phyloP scores from a whole-genome alignment of 2,888 invertebrate genomes.

The Tetranychus truncatus region DNA sequence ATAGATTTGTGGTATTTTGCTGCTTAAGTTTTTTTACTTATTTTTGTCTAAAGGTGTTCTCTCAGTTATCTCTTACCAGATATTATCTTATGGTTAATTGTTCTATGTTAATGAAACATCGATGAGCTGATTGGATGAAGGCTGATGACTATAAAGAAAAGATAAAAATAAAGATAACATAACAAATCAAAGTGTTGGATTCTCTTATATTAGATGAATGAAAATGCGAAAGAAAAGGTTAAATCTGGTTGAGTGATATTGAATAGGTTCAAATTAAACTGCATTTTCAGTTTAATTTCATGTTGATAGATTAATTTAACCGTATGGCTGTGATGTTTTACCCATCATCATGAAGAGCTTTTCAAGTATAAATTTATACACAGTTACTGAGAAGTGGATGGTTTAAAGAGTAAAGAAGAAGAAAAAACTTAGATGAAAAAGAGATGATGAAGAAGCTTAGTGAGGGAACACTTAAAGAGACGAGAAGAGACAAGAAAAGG shows the following conservation, averaged over 20 bases:
- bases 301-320: neutral
- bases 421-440: neutral
- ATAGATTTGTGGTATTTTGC: too few relatives aligned
- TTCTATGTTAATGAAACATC: too few relatives aligned
- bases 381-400: neutral
- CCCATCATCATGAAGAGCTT: neutral
- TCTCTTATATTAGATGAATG: too few relatives aligned
- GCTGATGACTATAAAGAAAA: neutral
- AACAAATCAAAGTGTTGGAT: neutral
- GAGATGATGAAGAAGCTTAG: neutral
- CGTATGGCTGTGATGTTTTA: neutral
- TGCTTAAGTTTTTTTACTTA: too few relatives aligned
- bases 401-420: too few relatives aligned
- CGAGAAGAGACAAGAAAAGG: neutral
- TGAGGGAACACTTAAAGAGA: neutral
- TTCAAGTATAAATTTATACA: neutral
- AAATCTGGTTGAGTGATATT: constrained; percentile 1
- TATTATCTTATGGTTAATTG: too few relatives aligned
- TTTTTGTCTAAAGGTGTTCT: too few relatives aligned
- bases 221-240: neutral
- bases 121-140: neutral
- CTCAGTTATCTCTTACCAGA: too few relatives aligned
- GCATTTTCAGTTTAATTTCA: neutral
- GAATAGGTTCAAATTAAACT: neutral
- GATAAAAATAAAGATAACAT: neutral